Evolutionary conservation across 2,113 vertebrate genomes (phyloP).

Genomic region (Polyodon spathula): DNA sequence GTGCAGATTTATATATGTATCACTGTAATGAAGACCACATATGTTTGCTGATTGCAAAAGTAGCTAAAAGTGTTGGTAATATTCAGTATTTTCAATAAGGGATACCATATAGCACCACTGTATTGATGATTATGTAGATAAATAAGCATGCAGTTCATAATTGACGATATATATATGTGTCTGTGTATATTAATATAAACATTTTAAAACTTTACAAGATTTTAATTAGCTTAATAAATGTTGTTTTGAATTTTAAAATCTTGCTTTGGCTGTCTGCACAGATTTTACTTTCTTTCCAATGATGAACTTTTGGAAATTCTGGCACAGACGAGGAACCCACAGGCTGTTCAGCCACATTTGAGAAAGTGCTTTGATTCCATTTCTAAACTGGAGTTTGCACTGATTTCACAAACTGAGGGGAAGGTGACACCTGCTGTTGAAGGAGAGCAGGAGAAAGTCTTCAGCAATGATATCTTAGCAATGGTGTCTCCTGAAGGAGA

Average conservation of each 20-base stretch:
- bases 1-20: no score
- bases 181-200: no score
- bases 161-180: no score
- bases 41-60: no score
- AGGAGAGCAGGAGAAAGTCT: slow-evolving; percentile 51
- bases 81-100: no score
- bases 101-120: no score
- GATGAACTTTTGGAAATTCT: slow-evolving; percentile 77
- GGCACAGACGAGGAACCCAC: slow-evolving; percentile 73
- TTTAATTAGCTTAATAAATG: background rate
- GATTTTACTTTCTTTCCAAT: slow-evolving; percentile 79
- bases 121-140: no score
- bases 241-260: background rate
- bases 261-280: slow-evolving; percentile 22
- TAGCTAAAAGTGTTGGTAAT: no score
- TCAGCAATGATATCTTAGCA: slow-evolving; percentile 66
- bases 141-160: no score
- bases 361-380: slow-evolving; percentile 78
- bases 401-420: slow-evolving; percentile 31
- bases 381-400: slow-evolving; percentile 61
- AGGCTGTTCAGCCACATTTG: slow-evolving; percentile 73
- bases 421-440: slow-evolving; percentile 22
- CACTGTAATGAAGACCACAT: no score
- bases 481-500: slow-evolving; percentile 76
- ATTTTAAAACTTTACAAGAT: no score